Conservation (phyloP, 2,113 vertebrate genomes). For the Mus pahari region DNA sequence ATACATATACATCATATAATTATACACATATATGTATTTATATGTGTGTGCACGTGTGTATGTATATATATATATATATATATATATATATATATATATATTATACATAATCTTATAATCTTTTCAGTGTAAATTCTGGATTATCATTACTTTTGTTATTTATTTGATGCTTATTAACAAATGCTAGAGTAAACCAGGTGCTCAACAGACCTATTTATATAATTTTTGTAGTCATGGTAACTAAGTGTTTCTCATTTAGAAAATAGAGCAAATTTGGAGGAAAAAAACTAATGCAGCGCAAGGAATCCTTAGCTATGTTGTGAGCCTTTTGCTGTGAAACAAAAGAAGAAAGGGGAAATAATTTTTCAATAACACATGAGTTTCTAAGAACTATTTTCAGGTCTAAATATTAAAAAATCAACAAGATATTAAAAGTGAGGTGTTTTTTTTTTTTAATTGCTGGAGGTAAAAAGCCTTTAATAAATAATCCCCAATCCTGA, state of each 20-base stretch:
- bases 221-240: conserved; percentile 63
- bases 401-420: conserved; percentile 62
- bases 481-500: too few relatives aligned
- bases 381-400: conserved; percentile 5
- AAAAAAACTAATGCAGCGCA: background rate
- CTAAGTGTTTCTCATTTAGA: conserved; percentile 67
- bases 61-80: background rate
- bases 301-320: conserved; percentile 22
- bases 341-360: conserved; percentile 10
- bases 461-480: too few relatives aligned
- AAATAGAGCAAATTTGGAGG: conserved; percentile 47
- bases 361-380: background rate
- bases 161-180: conserved; percentile 69
- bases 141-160: conserved; percentile 63
- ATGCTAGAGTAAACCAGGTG: conserved; percentile 57
- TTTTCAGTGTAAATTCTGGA: conserved; percentile 12
- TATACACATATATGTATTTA: background rate
- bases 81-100: background rate
- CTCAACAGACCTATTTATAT: conserved; percentile 66
- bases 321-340: conserved; percentile 1
- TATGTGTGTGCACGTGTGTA: background rate
- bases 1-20: too few relatives aligned
- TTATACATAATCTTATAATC: conserved; percentile 34
- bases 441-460: background rate
- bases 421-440: background rate